Conservation (phyloP, 2,113 vertebrate species). For the Ranitomeya imitator region DNA sequence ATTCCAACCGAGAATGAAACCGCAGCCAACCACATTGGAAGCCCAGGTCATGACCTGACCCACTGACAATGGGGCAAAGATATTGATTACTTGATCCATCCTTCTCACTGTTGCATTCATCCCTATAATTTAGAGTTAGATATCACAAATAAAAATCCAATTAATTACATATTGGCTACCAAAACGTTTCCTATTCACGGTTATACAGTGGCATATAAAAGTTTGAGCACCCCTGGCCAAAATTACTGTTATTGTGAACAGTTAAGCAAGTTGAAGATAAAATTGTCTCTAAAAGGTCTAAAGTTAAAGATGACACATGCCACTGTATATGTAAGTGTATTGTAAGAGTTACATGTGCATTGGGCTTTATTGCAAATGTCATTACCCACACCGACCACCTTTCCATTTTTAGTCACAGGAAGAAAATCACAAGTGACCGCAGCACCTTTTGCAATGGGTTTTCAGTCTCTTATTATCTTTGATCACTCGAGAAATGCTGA, state of each 20-base stretch:
- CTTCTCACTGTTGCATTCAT: slow-evolving; percentile 74
- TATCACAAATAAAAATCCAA: neutral
- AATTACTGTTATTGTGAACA: no score
- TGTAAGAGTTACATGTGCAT: neutral
- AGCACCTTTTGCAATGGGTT: neutral
- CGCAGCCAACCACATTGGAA: slow-evolving; percentile 74
- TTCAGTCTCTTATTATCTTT: no score
- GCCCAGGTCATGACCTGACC: slow-evolving; percentile 77
- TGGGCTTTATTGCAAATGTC: neutral
- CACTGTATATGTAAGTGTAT: neutral
- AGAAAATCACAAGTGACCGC: neutral
- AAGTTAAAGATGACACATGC: no score
- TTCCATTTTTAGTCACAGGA: neutral
- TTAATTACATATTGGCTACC: neutral
- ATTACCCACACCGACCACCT: neutral
- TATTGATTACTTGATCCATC: slow-evolving; percentile 79
- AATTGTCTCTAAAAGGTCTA: no score
- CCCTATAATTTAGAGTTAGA: slow-evolving; percentile 61
- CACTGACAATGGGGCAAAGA: slow-evolving; percentile 76
- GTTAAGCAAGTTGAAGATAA: no score
- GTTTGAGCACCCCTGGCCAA: no score
- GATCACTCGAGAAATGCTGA: no score
- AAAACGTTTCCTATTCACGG: neutral
- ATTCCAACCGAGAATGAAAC: slow-evolving; percentile 81
- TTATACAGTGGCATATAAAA: neutral